Evolutionary conservation across 2,113 vertebrate genomes (phyloP).

Genomic region (Laticauda colubrina): DNA sequence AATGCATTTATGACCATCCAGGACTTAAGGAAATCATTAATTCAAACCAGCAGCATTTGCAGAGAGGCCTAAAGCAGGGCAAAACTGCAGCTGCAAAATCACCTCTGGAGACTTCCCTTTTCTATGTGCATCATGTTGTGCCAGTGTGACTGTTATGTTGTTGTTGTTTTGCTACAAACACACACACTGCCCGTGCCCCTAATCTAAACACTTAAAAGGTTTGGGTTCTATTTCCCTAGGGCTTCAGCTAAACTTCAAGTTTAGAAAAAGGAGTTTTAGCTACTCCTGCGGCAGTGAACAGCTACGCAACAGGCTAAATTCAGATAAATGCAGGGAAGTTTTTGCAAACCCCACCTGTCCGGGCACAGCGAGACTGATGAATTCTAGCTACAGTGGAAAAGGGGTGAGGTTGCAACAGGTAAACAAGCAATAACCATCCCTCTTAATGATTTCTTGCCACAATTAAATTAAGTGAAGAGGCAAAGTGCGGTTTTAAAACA

Average conservation of each 20-base stretch:
- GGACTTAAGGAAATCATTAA: slow-evolving; percentile 34
- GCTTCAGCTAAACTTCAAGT: not conserved
- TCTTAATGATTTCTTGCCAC: not conserved
- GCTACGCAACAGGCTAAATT: not conserved
- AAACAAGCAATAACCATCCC: not conserved
- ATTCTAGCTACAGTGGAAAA: not conserved
- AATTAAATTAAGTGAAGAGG: not conserved
- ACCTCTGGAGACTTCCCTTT: not conserved
- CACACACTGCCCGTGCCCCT: not conserved
- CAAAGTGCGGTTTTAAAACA: not conserved
- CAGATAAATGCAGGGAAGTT: not conserved
- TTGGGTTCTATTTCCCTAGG: not conserved
- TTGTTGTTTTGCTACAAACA: not conserved
- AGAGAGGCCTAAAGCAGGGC: not conserved
- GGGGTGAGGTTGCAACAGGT: not conserved
- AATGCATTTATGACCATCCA: slow-evolving; percentile 39
- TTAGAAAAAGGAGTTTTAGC: not conserved
- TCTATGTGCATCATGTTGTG: not conserved
- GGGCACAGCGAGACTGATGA: not conserved
- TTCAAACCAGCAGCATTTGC: not conserved
- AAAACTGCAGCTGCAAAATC: not conserved
- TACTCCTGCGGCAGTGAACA: not conserved
- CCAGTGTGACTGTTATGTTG: not conserved
- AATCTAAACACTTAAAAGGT: not conserved
- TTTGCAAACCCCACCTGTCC: not conserved